Evolutionary conservation across 1,140 invertebrate genomes (phyloP).

Genomic region (Paraescarpia echinospica): DNA sequence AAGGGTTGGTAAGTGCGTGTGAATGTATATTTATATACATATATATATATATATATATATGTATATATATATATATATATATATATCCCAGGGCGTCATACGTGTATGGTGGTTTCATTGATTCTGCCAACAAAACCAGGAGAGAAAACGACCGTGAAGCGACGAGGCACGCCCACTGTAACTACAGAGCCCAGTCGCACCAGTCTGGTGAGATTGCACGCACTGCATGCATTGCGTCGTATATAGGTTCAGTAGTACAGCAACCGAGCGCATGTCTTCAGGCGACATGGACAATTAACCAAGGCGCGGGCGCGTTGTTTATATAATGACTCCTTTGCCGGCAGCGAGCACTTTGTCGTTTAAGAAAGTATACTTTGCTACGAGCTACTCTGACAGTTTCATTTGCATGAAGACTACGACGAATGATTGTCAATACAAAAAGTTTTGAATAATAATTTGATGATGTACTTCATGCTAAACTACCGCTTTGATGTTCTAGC

Average conservation of each 20-base stretch:
- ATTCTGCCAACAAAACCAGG: too few species aligned
- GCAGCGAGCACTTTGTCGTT: not conserved
- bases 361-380: not conserved
- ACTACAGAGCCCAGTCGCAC: too few species aligned
- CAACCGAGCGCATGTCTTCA: not conserved
- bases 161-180: too few species aligned
- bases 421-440: not conserved
- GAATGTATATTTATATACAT: too few species aligned
- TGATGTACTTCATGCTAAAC: not conserved
- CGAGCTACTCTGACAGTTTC: not conserved
- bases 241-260: not conserved
- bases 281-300: not conserved
- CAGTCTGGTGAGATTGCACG: not conserved
- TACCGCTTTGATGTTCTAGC: not conserved
- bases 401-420: not conserved
- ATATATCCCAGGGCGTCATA: too few species aligned
- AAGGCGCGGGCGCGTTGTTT: not conserved
- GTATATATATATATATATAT: too few species aligned
- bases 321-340: not conserved
- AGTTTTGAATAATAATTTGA: not conserved
- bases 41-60: too few species aligned
- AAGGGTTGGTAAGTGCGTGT: too few species aligned
- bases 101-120: too few species aligned
- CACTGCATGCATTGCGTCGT: not conserved
- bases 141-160: too few species aligned